Evolutionary conservation across 1,140 invertebrate genomes (phyloP).

Genomic region (Diploscapter pachys): DNA sequence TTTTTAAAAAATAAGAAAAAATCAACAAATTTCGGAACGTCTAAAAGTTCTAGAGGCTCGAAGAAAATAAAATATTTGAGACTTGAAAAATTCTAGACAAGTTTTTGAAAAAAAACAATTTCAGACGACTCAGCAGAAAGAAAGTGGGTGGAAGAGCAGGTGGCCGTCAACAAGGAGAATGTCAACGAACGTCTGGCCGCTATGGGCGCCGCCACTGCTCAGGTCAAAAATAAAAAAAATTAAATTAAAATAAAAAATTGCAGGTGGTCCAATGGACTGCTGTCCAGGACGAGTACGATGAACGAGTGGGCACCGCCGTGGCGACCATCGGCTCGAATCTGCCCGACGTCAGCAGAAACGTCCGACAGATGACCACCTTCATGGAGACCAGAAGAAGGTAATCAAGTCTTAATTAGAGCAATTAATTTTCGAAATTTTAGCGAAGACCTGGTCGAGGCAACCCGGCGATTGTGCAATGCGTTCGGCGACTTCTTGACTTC

Average conservation of each 20-base stretch:
- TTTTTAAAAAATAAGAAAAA: no score
- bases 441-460: conserved; percentile 82
- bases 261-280: conserved; percentile 85
- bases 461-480: conserved; percentile 81
- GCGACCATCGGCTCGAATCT: conserved; percentile 92
- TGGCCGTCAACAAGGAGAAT: conserved; percentile 92
- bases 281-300: conserved; percentile 69
- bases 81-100: no score
- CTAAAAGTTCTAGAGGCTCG: no score
- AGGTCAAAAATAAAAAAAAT: conserved; percentile 57
- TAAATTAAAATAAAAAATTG: no score
- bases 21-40: no score
- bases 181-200: conserved; percentile 93
- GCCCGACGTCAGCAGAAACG: conserved; percentile 89
- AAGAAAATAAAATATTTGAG: no score
- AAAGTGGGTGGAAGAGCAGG: conserved; percentile 64
- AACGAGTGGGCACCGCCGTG: conserved; percentile 91
- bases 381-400: conserved; percentile 73
- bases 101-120: no score
- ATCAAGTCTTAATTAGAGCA: no score
- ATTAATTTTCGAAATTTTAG: neutral
- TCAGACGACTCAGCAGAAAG: no score
- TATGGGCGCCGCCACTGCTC: conserved; percentile 97
- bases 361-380: conserved; percentile 87
- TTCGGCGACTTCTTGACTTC: conserved; percentile 90